Evolutionary conservation across 1,140 invertebrate species (phyloP), one percentile per base, ranked within the genome.

Genomic region (Diachasma alloeum): DNA sequence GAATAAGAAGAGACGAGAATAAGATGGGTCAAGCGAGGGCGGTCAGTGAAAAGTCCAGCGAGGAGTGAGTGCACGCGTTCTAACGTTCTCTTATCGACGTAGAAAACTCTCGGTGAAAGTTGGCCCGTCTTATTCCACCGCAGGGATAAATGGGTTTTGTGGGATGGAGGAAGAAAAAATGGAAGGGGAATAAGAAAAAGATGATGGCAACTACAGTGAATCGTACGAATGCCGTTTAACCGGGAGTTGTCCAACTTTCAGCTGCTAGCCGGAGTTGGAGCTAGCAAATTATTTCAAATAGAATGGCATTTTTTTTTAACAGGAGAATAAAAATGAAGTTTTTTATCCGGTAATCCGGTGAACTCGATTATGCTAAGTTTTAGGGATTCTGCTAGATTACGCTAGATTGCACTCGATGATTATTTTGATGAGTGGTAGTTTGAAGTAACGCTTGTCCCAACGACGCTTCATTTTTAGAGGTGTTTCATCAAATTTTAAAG

Each of bases 51-150:
- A 56, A 56, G n/a, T 56, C 48, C 19, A 46, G n/a, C 8, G 24
- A 42, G 68, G 36, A 19, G 68, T 70, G 17, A 31, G 24, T 42
- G n/a, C 24, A 31, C 31, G 31, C 31, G 31, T 31, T 31, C 26
- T 17, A 22, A 44, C 72, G 56, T 74, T 42, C 53, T 74, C 63
- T 67, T 74, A 67, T 66, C 72, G 72, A 74, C 56, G 56, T 73
- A 11, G 48, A n/a, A 73, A 73, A 73, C 53, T 74, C 56, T 44
- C 15, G 53, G 53, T 74, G 56, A 59, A 74, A 66, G 56, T 73
- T 73, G 71, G 71, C 48, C 24, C 71, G 48, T 72, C 70, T 72
- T 72, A 72, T 72, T 46, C 46, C 44, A 24, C 70, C 26, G 48
- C 22, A 26, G 11, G 70, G 71, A 73, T 73, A 73, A 73, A 73